phyloP scores from a whole-genome alignment of 2,797 vertebrate genomes.

The Platyrinchus mystaceus region DNA sequence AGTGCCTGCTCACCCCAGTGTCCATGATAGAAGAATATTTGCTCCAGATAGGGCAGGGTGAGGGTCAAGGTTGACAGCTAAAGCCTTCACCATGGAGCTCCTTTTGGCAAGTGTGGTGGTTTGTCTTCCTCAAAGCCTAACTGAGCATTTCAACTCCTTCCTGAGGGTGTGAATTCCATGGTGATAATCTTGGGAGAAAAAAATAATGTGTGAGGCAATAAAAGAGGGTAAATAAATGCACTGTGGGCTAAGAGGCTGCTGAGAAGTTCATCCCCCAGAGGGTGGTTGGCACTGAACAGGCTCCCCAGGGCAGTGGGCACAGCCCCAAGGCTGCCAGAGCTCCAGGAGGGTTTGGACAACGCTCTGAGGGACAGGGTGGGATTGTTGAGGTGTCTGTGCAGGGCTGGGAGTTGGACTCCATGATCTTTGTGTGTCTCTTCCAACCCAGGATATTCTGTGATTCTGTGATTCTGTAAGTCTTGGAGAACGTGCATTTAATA shows the following conservation, averaged over 20 bases:
- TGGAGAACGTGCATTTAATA: neutral
- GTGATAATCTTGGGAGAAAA: neutral
- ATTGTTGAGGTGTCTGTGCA: neutral
- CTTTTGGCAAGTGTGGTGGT: neutral
- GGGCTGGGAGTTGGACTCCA: neutral
- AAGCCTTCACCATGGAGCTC: neutral
- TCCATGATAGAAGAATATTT: neutral
- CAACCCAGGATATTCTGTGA: neutral
- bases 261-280: neutral
- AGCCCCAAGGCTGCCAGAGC: neutral
- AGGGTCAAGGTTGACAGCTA: neutral
- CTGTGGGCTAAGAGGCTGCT: neutral
- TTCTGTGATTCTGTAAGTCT: neutral
- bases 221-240: neutral
- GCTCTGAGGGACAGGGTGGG: neutral
- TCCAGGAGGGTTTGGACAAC: neutral
- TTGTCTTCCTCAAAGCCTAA: neutral
- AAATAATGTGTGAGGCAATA: neutral
- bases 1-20: neutral
- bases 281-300: neutral
- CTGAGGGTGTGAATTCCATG: neutral
- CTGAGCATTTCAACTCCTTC: neutral
- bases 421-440: neutral
- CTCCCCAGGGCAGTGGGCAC: neutral
- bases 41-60: neutral